Base-by-base conservation (phyloP, 2,888 invertebrate species). In the Tipula unca region DNA sequence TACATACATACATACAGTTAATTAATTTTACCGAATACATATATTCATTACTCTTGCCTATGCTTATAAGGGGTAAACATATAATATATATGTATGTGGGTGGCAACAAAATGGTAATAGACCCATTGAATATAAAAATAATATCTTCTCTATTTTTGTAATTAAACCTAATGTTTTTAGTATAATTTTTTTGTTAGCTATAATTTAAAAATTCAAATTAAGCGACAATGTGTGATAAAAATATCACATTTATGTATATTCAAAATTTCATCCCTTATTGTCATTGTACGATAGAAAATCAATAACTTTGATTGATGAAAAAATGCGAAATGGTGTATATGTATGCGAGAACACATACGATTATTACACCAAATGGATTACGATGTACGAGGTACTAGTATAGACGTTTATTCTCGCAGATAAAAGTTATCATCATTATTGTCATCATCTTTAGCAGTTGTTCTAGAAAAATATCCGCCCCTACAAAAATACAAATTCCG, bases 221-320 rank as follows among this genome's bases (percentile, higher is more conserved):
- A 17, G 48, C 17, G 48, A 3, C 48, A 48, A 17, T 48, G 17
- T 17, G 17, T n/a, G 17, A 48, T 48, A 48, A 48, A 6, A 4
- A 32, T 32, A 32, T 32, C 32, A 32, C 32, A 32, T 32, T 32
- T 32, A 6, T 6, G 5, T 20, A 48, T 17, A 48, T 17, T 3
- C 3, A 17, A 5, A 48, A 69, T 69, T 25, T 1, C 13, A 69
- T 69, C 69, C 69, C 25, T 25, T 69, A 25, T 25, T 69, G 13
- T 25, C 69, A 69, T 25, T 69, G 25, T 13, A 25, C 10, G 69
- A 69, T 69, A 69, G 69, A 69, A 69, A 69, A 69, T 69, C 69
- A 69, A 69, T 69, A 69, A 69, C 69, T 20, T 69, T 69, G 69
- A 69, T 69, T 69, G 69, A 69, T 69, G 69, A 69, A 69, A 48